These are phyloP conservation scores for Xenopus borealis DNA, from an alignment of 2,113 vertebrate species.

Conservation along the genomic window DNA sequence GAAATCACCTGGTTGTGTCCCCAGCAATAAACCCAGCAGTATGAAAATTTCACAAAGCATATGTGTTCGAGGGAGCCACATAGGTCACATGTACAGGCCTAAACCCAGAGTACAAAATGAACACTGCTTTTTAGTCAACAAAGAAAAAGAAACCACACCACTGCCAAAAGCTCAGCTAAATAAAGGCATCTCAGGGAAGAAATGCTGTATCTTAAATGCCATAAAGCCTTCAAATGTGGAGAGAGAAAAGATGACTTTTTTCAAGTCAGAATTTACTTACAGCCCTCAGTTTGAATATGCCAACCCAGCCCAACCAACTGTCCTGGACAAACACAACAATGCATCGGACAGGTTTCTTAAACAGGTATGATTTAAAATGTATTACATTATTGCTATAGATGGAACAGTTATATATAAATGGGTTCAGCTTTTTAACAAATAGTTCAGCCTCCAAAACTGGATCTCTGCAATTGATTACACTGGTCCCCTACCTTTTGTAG, in stretches of 20 bases:
- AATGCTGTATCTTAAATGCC: slow-evolving; percentile 81
- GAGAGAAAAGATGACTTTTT: slow-evolving; percentile 83
- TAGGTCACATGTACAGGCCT: slow-evolving; percentile 56
- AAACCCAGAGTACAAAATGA: slow-evolving; percentile 54
- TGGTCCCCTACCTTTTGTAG: too few relatives aligned
- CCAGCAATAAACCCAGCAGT: slow-evolving; percentile 44
- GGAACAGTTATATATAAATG: too few relatives aligned
- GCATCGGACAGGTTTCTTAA: slow-evolving; percentile 83
- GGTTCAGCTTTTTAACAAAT: too few relatives aligned
- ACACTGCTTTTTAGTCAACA: slow-evolving; percentile 44
- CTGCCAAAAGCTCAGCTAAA: slow-evolving; percentile 55
- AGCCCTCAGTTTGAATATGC: slow-evolving; percentile 90
- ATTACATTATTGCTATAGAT: background rate
- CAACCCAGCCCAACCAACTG: slow-evolving; percentile 66
- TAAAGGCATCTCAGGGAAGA: slow-evolving; percentile 67
- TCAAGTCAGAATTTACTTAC: slow-evolving; percentile 80
- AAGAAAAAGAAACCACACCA: slow-evolving; percentile 56
- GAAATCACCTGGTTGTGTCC: slow-evolving; percentile 52
- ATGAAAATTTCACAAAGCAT: slow-evolving; percentile 57
- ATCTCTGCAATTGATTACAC: too few relatives aligned
- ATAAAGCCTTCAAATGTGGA: slow-evolving; percentile 91
- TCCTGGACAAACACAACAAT: slow-evolving; percentile 74
- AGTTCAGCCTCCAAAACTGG: too few relatives aligned
- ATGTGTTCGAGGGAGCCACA: slow-evolving; percentile 59
- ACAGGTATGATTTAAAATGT: slow-evolving; percentile 62